Conservation (phyloP, 2,113 vertebrate genomes). For the Trogon surrucura region DNA sequence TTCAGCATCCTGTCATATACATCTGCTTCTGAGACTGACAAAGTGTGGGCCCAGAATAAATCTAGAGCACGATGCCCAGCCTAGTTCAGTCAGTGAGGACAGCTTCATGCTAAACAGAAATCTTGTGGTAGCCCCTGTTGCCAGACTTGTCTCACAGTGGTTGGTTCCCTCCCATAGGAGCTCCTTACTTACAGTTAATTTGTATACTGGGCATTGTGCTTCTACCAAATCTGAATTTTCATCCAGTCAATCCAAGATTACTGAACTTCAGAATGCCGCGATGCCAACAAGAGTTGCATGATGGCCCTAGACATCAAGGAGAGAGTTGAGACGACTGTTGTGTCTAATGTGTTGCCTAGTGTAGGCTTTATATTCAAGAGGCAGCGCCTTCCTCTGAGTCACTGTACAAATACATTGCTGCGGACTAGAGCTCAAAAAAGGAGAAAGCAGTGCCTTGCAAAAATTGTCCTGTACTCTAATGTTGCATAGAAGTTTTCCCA, state of each 20-base stretch:
- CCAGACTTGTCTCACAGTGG: background rate
- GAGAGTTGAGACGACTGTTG: background rate
- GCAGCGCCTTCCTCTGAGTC: background rate
- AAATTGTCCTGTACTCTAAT: background rate
- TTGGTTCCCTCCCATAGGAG: background rate
- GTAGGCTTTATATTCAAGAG: background rate
- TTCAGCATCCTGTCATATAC: background rate
- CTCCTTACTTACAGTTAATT: background rate
- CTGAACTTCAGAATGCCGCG: background rate
- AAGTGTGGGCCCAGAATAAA: background rate
- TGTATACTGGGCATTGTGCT: background rate
- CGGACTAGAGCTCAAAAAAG: background rate
- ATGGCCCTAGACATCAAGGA: background rate
- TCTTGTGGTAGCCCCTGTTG: background rate
- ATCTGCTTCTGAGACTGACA: background rate
- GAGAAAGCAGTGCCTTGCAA: background rate
- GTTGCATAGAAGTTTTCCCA: background rate
- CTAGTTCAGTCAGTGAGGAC: background rate
- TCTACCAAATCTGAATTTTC: background rate
- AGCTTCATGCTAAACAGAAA: background rate
- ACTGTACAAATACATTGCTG: background rate
- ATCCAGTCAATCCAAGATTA: background rate
- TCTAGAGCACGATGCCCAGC: background rate
- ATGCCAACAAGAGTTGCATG: background rate
- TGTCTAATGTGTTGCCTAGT: background rate